These are phyloP conservation scores for Zoanthus sociatus DNA, from an alignment of 92 coral and sea anemone genomes.

Conservation along the genomic window DNA sequence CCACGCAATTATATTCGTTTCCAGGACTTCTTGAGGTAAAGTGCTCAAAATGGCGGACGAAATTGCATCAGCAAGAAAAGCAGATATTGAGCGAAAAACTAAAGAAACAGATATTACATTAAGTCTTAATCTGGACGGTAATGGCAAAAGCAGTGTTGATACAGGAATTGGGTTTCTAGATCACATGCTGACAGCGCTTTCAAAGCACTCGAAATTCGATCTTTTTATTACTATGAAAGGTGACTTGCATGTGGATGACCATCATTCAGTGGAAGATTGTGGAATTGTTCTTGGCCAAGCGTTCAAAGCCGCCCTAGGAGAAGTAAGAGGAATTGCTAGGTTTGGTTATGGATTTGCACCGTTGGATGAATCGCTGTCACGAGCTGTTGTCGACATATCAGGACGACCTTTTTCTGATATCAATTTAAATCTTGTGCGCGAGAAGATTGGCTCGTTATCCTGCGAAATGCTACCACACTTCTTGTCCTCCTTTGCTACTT, in stretches of 20 bases:
- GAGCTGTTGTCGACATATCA: conserved; percentile 68
- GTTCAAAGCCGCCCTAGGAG: conserved; percentile 66
- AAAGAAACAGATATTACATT: conserved; percentile 62
- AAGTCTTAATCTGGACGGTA: conserved; percentile 53
- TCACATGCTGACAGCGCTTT: conserved; percentile 68
- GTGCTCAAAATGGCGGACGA: conserved; percentile 58
- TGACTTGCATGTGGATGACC: conserved; percentile 68
- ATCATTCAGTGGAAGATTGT: conserved; percentile 70
- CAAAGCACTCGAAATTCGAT: conserved; percentile 63
- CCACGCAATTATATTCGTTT: not conserved
- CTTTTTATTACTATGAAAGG: conserved; percentile 57
- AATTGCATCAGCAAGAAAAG: conserved; percentile 40
- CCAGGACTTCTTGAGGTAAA: not conserved
- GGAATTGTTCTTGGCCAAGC: conserved; percentile 72
- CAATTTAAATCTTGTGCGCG: conserved; percentile 60
- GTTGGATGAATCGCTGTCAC: conserved; percentile 65
- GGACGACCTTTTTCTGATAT: conserved; percentile 63
- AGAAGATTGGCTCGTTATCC: conserved; percentile 58
- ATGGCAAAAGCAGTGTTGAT: conserved; percentile 48
- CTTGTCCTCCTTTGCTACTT: conserved; percentile 58
- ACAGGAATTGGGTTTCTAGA: conserved; percentile 73
- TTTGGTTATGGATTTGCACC: conserved; percentile 72
- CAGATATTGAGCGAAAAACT: conserved; percentile 54
- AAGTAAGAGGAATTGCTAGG: conserved; percentile 59
- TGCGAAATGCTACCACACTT: conserved; percentile 67